Base-by-base conservation (phyloP, 2,888 invertebrate genomes). In the Eristalis tenax region DNA sequence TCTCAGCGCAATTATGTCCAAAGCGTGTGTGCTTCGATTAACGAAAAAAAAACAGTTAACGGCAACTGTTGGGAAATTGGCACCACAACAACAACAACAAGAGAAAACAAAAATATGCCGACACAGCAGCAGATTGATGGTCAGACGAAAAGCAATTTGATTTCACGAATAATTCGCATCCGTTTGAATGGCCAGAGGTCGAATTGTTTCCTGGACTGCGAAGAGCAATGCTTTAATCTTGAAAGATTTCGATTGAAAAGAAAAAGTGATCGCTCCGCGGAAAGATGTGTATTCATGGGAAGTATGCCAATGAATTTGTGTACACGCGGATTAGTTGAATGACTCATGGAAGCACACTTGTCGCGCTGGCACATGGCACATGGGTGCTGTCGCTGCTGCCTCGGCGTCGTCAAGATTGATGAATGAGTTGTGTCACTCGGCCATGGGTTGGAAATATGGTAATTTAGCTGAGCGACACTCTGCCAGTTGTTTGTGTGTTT, bases 1-100 rank as follows among this genome's bases (percentile, higher is more conserved):
- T 56, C 18, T 66, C 8, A 43, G 59, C 68, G 61, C 61, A 74
- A 74, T 68, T 80, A 56, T 64, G 40, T 50, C 18, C 18, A 50
- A 50, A 50, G 50, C 50, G 50, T 70, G 71, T 73, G 77, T 74
- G 73, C 57, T 78, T 74, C 61, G 43, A 73, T 73, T 18, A 50
- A 50, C 18, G 18, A 50, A 50, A 22, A 73, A 85, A 64, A 38
- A 71, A 15, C 66, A 71, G 35, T n/a, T 4, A 23, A 4, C n/a
- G 18, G n/a, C 50, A 2, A 50, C 18, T 8, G 50, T 8, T 50
- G 50, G 18, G 35, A 22, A 82, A 77, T 18, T 59, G 35, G 77
- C 26, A 26, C 26, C 26, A 26, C 26, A 1, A 82, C 77, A 77
- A 4, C 10, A 77, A 78, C 66, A 63, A 43, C 2, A 63, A 66